Evolutionary conservation across 2,113 vertebrate species (phyloP), one percentile per base, ranked within the genome.

Genomic region (Charina bottae): DNA sequence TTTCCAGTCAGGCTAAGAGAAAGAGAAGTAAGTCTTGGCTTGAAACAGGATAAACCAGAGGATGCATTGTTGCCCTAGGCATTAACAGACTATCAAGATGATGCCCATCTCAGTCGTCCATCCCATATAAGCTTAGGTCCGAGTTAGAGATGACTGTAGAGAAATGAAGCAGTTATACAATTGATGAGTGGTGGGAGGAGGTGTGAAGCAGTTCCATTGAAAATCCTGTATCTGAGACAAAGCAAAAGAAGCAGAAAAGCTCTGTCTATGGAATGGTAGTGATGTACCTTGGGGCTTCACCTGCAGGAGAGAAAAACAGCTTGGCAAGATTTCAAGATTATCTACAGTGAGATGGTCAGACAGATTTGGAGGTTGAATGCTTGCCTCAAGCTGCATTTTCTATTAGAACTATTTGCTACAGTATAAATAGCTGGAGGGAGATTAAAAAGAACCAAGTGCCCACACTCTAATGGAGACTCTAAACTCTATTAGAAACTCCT

Each of bases 1-100:
- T 98, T 98, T 85, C 99, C 98, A 0, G 99, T 99, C 97, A 99
- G 96, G 88, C 99, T 99, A 96, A 54, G 91, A 95, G 78, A 54
- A 95, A 89, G 42, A 90, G 37, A 7, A 0, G 7, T 2, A 54
- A 56, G 37, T 12, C 0, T 0, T 1, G 19, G 33, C 56, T 64
- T 85, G 37, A 55, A 55, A 64, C 54, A 26, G 58, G 49, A 6
- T 37, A 26, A 5, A 60, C 15, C 53, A 53, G 46, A 24, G 12
- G 0, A 28, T 42, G 10, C 5, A 8, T 88, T 42, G 26, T 37
- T 26, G 12, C 15, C 7, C 12, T 54, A 26, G 42, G 49, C 49
- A 53, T 56, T 6, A n/a, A 83, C 72, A 84, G 8, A 60, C 17
- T 3, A 58, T 0, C 64, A 33, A 19, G 21, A 28, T 49, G 11